Conservation (phyloP, 2,888 invertebrate species). For the Lithophane ornitopus region DNA sequence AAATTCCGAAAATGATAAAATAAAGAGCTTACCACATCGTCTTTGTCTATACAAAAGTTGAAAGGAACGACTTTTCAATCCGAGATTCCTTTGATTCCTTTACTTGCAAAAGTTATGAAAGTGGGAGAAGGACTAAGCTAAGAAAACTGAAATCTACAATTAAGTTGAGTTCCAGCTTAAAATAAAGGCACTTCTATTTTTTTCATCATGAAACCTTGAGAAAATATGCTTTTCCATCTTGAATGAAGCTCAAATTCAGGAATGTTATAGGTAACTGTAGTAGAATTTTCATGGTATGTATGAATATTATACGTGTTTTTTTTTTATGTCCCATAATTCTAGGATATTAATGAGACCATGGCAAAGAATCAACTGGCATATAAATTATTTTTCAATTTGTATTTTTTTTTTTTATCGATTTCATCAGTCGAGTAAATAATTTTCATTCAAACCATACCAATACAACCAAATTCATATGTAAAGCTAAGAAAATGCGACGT, state of each 20-base stretch:
- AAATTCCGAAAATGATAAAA: background rate
- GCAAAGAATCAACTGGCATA: too few relatives aligned
- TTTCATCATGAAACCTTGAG: slow-evolving; percentile 8
- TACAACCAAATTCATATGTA: too few relatives aligned
- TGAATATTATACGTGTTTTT: slow-evolving; percentile 22
- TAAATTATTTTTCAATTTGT: too few relatives aligned
- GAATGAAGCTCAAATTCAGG: background rate
- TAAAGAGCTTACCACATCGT: background rate
- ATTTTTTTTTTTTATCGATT: too few relatives aligned
- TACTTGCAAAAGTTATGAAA: slow-evolving; percentile 35
- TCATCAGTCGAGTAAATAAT: too few relatives aligned
- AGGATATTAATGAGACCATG: too few relatives aligned
- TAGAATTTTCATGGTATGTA: slow-evolving; percentile 9
- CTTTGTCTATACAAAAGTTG: slow-evolving; percentile 22
- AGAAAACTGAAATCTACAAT: slow-evolving; percentile 40
- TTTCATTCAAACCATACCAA: too few relatives aligned
- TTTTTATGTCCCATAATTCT: too few relatives aligned
- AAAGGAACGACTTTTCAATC: slow-evolving; percentile 25
- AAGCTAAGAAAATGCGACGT: too few relatives aligned
- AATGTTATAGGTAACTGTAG: background rate
- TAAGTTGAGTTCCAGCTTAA: slow-evolving; percentile 32
- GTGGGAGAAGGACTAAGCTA: slow-evolving; percentile 14
- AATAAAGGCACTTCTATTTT: slow-evolving; percentile 4
- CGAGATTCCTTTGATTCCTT: slow-evolving; percentile 21
- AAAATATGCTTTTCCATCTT: background rate